A percentile compares a stretch with the other conserved stretches of the same genome.
Conservation (phyloP, 2,888 invertebrate species). For the Encarsia formosa region DNA sequence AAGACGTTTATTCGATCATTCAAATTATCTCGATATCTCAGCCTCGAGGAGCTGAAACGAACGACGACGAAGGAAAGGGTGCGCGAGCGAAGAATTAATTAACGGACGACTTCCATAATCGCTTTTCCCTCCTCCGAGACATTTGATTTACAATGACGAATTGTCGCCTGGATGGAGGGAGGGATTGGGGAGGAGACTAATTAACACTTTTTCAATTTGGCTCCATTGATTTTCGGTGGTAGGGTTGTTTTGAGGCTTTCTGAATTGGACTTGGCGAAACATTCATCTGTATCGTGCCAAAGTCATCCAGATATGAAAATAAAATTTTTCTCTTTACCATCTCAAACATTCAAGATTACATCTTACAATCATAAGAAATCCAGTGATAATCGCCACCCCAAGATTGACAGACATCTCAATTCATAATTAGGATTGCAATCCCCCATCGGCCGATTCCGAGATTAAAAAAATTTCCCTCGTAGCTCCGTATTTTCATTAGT, state of each 20-base stretch:
- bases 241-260: no score
- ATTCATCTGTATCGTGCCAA: no score
- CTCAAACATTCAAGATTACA: no score
- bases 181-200: no score
- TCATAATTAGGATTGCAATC: background rate
- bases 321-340: no score
- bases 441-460: slow-evolving; percentile 1
- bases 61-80: slow-evolving; percentile 20
- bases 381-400: no score
- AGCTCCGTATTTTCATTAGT: slow-evolving; percentile 19
- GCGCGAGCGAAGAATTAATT: slow-evolving; percentile 26
- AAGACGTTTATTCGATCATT: slow-evolving; percentile 40
- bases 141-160: slow-evolving; percentile 24
- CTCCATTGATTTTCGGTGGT: no score
- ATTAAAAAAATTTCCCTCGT: slow-evolving; percentile 21
- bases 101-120: slow-evolving; percentile 25
- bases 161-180: slow-evolving; percentile 9
- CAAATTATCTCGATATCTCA: slow-evolving; percentile 36
- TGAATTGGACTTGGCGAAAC: no score
- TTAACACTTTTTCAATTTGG: slow-evolving; percentile 24
- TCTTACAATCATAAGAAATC: no score
- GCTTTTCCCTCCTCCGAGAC: slow-evolving; percentile 9
- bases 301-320: no score
- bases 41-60: background rate
- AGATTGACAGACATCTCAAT: no score